Evolutionary conservation across 2,113 vertebrate species (phyloP).

Genomic region (Nothocercus nigrocapillus): DNA sequence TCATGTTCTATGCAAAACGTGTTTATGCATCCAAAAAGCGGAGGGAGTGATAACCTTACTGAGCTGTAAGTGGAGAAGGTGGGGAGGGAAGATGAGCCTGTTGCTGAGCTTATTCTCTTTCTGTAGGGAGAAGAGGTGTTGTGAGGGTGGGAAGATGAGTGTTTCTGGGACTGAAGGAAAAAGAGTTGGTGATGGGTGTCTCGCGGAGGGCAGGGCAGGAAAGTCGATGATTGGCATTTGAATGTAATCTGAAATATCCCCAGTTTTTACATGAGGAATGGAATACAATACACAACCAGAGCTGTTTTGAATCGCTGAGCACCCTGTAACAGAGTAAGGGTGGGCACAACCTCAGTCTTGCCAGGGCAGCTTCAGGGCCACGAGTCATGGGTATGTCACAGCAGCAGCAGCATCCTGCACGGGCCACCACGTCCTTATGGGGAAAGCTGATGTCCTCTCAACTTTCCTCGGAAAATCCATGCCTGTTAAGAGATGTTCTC

Average conservation of each 20-base stretch:
- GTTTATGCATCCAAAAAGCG: not conserved
- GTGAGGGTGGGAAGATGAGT: not conserved
- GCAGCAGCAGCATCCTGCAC: not conserved
- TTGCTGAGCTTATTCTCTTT: not conserved
- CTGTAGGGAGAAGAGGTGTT: not conserved
- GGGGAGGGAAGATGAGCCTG: rapidly evolving
- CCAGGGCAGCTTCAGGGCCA: not conserved
- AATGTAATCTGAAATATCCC: not conserved
- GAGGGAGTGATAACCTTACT: not conserved
- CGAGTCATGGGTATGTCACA: not conserved
- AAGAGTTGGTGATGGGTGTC: not conserved
- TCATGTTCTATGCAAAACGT: not conserved
- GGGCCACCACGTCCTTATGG: not conserved
- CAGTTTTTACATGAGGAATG: not conserved
- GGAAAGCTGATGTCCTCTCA: not conserved
- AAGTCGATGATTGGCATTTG: not conserved
- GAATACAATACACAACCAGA: not conserved
- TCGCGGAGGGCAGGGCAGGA: not conserved
- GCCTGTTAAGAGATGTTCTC: not conserved
- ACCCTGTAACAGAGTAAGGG: not conserved
- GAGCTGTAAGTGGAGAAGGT: not conserved
- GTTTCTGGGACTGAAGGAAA: not conserved
- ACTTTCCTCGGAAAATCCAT: not conserved
- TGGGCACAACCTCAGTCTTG: not conserved
- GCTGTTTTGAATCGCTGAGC: not conserved